Base-by-base conservation (phyloP, 2,888 invertebrate species). In the Malthinus flaveolus region DNA sequence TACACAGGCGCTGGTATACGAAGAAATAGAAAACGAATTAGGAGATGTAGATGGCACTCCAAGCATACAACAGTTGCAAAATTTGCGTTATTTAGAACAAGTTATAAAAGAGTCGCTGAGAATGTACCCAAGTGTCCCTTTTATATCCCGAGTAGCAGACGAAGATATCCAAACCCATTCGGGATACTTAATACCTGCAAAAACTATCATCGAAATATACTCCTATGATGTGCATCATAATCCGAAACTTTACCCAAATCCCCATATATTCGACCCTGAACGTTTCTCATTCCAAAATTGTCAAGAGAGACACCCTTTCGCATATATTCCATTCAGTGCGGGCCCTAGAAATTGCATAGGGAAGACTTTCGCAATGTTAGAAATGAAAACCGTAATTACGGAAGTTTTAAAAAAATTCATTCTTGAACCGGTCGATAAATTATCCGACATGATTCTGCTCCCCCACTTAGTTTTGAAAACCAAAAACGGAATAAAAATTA, bases 321-420 rank as follows among this genome's bases (percentile, higher is more conserved):
- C 84, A 0, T 88, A 83, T 68, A 81, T 88, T 54, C 87, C 88
- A 0, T 88, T 88, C 62, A 87, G 87, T 70, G 87, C 86, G 0
- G 88, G 88, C 1, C 84, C 84, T 0, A 80, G 88, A 13, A 88
- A 87, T 73, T 88, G 88, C 66, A 87, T 88, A 63, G 88, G 87
- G 86, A 77, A 87, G 74, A 82, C 84, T 62, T 88, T 86, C 68
- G 87, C 88, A 0, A 82, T 85, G 75, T 71, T 86, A 37, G 88
- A 88, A 72, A 82, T 87, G 10, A 83, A 84, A 72, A 81, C 84
- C 55, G 69, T 85, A 3, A 5, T 23, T 23, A 23, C 23, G 23
- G 23, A 23, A 23, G 23, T 23, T 23, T 23, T 23, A 23, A 23
- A 23, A 23, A 23, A 23, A 23, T 23, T 23, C 5, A 23, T 23